Conservation (phyloP, 2,888 invertebrate species). For the Sicus ferrugineus region DNA sequence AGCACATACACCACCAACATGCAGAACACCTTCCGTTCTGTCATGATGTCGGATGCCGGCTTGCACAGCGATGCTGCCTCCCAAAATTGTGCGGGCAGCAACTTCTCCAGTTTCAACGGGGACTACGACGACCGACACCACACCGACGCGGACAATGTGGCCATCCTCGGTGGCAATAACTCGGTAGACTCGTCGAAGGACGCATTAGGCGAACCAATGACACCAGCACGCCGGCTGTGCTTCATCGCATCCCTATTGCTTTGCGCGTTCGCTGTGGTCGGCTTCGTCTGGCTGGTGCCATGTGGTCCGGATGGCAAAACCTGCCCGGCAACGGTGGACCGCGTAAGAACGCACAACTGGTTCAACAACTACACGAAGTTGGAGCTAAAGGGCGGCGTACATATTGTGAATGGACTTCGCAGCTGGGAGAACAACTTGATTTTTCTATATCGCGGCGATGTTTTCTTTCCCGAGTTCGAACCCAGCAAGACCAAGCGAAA, state of each 20-base stretch:
- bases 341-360: constrained; percentile 73
- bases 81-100: constrained; percentile 48
- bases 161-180: constrained; percentile 54
- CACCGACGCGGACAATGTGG: constrained; percentile 61
- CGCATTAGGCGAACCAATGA: constrained; percentile 68
- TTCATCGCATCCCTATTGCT: constrained; percentile 76
- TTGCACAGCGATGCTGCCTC: constrained; percentile 36
- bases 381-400: constrained; percentile 75
- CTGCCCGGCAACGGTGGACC: constrained; percentile 69
- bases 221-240: constrained; percentile 72
- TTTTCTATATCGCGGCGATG: constrained; percentile 76
- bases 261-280: constrained; percentile 75
- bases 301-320: constrained; percentile 73
- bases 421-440: constrained; percentile 76
- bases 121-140: constrained; percentile 59
- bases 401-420: constrained; percentile 72
- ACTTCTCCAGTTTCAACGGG: constrained; percentile 58
- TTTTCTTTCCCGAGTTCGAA: constrained; percentile 68
- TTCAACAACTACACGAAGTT: constrained; percentile 73
- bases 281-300: constrained; percentile 80
- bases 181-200: constrained; percentile 64
- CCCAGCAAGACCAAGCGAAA: constrained; percentile 64
- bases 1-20: constrained; percentile 55
- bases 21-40: constrained; percentile 61
- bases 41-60: constrained; percentile 58